These are phyloP conservation scores for Clarias batrachus DNA, from an alignment of 2,113 vertebrate species.

Conservation along the genomic window DNA sequence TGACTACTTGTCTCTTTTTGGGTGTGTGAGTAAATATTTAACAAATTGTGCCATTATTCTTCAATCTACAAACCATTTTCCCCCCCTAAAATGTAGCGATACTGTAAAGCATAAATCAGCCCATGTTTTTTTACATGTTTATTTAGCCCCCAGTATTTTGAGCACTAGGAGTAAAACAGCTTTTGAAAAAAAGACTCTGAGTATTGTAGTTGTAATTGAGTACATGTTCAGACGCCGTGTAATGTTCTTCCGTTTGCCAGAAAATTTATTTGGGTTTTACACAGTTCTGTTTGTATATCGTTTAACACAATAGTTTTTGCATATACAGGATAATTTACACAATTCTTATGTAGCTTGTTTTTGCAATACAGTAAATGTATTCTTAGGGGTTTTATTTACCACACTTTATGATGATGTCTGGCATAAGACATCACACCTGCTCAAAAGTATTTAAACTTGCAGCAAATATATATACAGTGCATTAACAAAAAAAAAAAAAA, in stretches of 20 bases:
- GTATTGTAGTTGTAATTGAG: neutral
- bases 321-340: neutral
- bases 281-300: too few relatives aligned
- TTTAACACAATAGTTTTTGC: too few relatives aligned
- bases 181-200: neutral
- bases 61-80: neutral
- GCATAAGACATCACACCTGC: neutral
- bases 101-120: neutral
- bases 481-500: too few relatives aligned
- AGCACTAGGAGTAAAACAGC: neutral
- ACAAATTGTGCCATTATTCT: conserved; percentile 8
- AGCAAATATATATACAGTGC: too few relatives aligned
- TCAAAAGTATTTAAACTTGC: neutral
- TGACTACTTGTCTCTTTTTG: conserved; percentile 3
- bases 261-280: neutral
- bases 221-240: neutral
- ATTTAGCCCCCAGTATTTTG: neutral
- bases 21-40: conserved; percentile 5
- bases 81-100: conserved; percentile 5
- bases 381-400: neutral
- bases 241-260: neutral
- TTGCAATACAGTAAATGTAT: conserved; percentile 5
- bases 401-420: neutral
- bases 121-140: neutral
- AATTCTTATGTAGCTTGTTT: neutral